Percentiles rank a stretch among this genome's conserved stretches.
Conservation (phyloP, 2,888 invertebrate species). For the Drosophila tanythrix region DNA sequence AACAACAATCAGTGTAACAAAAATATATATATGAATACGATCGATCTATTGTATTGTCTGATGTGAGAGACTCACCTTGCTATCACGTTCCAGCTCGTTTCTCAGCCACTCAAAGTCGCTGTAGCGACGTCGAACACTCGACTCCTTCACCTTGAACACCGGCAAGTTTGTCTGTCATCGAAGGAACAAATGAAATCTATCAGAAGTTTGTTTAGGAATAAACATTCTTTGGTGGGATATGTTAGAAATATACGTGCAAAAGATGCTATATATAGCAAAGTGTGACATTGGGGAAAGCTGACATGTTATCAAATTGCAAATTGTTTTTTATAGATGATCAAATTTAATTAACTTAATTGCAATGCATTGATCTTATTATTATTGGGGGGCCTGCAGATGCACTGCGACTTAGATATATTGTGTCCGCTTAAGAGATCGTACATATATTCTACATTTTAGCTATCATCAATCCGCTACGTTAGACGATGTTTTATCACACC, state of each 20-base stretch:
- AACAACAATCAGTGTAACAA: background rate
- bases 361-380: background rate
- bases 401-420: background rate
- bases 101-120: constrained; percentile 99
- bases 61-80: constrained; percentile 89
- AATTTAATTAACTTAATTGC: background rate
- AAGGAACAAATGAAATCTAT: constrained; percentile 49
- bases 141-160: constrained; percentile 99
- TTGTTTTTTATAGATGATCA: background rate
- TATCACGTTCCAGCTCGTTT: constrained; percentile 99
- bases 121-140: constrained; percentile 97
- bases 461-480: background rate
- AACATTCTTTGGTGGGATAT: background rate
- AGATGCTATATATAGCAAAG: background rate
- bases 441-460: background rate
- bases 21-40: background rate
- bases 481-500: background rate
- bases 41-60: background rate
- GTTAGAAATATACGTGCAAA: background rate
- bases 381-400: too few species aligned
- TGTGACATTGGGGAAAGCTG: background rate
- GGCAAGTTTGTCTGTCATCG: constrained; percentile 96
- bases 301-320: background rate
- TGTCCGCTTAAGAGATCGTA: background rate
- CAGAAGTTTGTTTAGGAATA: background rate